Evolutionary conservation across 2,888 invertebrate species (phyloP).

Genomic region (Plebejus anna): DNA sequence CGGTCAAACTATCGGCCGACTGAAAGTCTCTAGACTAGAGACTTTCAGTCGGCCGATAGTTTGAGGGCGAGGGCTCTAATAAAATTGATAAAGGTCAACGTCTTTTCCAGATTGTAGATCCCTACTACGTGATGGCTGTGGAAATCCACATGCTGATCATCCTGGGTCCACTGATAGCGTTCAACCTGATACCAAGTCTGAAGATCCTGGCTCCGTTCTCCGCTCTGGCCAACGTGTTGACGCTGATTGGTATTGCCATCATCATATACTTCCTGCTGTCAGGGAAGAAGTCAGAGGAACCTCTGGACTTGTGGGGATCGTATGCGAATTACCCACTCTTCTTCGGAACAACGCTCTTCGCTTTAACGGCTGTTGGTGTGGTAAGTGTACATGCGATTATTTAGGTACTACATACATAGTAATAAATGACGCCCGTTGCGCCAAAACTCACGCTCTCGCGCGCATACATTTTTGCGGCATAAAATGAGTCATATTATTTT

Average conservation of each 20-base stretch:
- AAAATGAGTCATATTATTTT: no score
- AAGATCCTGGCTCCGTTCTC: conserved; percentile 92
- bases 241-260: conserved; percentile 86
- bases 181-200: conserved; percentile 87
- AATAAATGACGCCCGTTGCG: no score
- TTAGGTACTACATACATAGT: neutral
- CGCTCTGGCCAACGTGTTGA: conserved; percentile 88
- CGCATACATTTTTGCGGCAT: no score
- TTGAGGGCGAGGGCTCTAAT: conserved; percentile 29
- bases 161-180: conserved; percentile 83
- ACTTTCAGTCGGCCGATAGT: no score
- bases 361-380: conserved; percentile 90
- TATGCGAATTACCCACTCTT: conserved; percentile 83
- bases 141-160: conserved; percentile 84
- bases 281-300: conserved; percentile 68
- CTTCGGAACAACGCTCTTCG: conserved; percentile 94
- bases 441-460: no score
- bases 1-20: no score
- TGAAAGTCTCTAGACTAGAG: no score
- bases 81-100: neutral
- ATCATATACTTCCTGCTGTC: conserved; percentile 85
- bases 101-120: conserved; percentile 69
- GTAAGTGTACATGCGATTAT: conserved; percentile 66
- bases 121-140: conserved; percentile 63
- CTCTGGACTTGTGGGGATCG: conserved; percentile 66